Base-by-base conservation (phyloP, 2,888 invertebrate species). In the Cantharis rustica region DNA sequence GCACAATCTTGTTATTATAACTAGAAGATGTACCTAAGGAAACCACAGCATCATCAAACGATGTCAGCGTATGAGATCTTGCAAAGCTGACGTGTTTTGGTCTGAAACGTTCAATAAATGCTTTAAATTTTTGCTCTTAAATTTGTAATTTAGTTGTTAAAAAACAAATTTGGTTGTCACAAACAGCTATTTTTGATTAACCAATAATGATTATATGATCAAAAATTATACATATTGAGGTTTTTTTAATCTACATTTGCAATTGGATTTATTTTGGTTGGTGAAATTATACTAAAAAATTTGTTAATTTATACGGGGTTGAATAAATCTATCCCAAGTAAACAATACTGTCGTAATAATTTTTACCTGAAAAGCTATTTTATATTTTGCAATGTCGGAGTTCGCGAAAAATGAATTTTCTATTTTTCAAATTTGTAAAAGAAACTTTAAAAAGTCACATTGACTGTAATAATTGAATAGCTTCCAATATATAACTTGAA, bases 21-120 rank as follows among this genome's bases (percentile, higher is more conserved):
- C 86, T 81, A 86, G 90, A 63, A 16, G 87, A 86, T 17, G 87
- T 86, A 78, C 85, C 86, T 71, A 88, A 81, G 5, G 87, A 85
- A 71, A 90, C 89, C 63, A 90, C 89, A 23, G 93, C 91, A 85
- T 94, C 94, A 83, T 96, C 95, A 84, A 96, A 95, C 5, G 95
- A 96, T 26, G 95, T 95, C 81, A 96, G 88, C 0, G 96, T 96
- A 86, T 96, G 95, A 4, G 96, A 96, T 75, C 96, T 91, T 68
- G 96, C 95, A 85, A 97, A 97, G 83, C 96, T 96, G 47, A 97
- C 97, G 87, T 97, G 97, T 87, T 97, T 97, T 80, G 94, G 93
- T 87, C 95, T 95, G 89, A 16, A 87, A 86, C 20, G 20, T 64
- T 64, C 3, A 64, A 63, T 63, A 16, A 16, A 63, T 16, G 20